These are phyloP conservation scores for Caenorhabditis elegans DNA, from an alignment of 1,140 invertebrate genomes.

Conservation along the genomic window WBcel235 BX284605.5:12825501-12826000, in stretches of 20 bases:
- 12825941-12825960: background rate
- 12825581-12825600: background rate
- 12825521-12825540: background rate
- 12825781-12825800: background rate
- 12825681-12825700: background rate
- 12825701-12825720: constrained; percentile 31
- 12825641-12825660: no score
- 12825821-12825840: constrained; percentile 30
- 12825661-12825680: no score
- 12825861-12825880: background rate
- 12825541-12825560: background rate
- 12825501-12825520: background rate
- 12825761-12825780: background rate
- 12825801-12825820: background rate
- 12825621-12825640: no score
- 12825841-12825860: background rate
- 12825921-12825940: background rate
- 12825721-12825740: background rate
- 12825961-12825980: background rate
- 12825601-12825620: no score
- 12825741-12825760: background rate
- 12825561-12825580: background rate
- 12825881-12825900: background rate
- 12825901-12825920: background rate
- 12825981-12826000: constrained; percentile 20